Evolutionary conservation across 2,113 vertebrate genomes (phyloP), one percentile per base, ranked within the genome.

Genomic region (Leptobrachium leishanense): DNA sequence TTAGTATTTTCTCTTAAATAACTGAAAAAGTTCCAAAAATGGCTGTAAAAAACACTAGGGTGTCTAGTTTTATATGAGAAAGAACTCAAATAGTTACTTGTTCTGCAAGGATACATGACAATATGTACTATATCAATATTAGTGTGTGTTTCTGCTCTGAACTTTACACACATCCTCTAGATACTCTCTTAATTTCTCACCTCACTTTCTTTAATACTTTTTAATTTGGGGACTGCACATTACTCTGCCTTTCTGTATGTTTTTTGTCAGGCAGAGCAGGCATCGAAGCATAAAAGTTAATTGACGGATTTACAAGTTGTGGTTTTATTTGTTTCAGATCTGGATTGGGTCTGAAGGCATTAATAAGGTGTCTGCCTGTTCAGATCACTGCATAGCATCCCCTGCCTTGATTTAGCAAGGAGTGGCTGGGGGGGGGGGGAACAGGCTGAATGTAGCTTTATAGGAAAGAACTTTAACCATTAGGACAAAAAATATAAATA

Each of bases 281-380:
- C 71, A 81, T 63, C 72, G 64, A 74, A 57, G 66, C 66, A 81
- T 81, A 74, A 81, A 81, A 81, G 42, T 74, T 81, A 81, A 81
- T 81, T 81, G 78, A 81, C 57, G 72, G 78, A 81, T 81, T 81
- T 81, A 81, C 78, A 74, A 74, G 78, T 74, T 50, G 46, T 68
- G 78, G 44, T 74, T 76, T 81, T 81, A 81, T 81, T 74, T 74
- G 78, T 63, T 68, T 67, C 7, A 68, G 74, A 74, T 74, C 78
- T 81, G 78, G 78, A 74, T 81, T 81, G 74, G 71, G 65, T 74
- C 78, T 81, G 64, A 74, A 68, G n/a, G 71, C 54, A 68, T 81
- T 81, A 81, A 81, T 81, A 74, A 67, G 78, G 72, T 81, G 78
- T 74, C 72, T 81, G 78, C 43, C 42, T 68, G 72, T 81, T 74